Evolutionary conservation across 2,113 vertebrate genomes (phyloP), one percentile per base, ranked within the genome.

Genomic region (Nesoenas mayeri): DNA sequence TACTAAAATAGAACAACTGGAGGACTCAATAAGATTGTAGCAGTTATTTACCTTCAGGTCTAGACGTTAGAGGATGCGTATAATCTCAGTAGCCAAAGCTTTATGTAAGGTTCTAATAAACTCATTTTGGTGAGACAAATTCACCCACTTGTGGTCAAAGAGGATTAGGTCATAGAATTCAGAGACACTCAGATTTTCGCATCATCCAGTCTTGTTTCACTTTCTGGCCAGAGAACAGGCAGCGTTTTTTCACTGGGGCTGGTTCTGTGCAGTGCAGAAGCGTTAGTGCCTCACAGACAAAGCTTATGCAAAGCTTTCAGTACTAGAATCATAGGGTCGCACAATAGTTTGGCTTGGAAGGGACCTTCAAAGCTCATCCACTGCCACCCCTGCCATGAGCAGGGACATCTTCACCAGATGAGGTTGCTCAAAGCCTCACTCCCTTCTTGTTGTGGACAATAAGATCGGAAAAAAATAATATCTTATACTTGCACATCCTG

Each of bases 391-490:
- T 47, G 44, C 44, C 44, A 47, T 47, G 44, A 47, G 44, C 44
- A 19, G 44, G 18, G 44, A 47, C 44, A 47, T 47, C 44, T 47
- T 47, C 44, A 47, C 44, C 44, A 47, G 18, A 47, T 19, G 8
- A 47, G 44, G 44, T 47, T 47, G 44, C 44, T 47, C 44, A 47
- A 18, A 19, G 44, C 24, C 20, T 56, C 5, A 2, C 26, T 80
- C 38, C 18, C 31, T 51, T 64, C 36, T 36, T n/a, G 31, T 73
- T 58, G 31, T 36, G 28, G 24, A 71, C 34, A 56, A 2, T 8
- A 38, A 31, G 17, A 12, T 26, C 0, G 0, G 51, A 10, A 77
- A 53, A 8, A 51, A 38, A 21, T 2, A 3, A 5, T 26, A 20
- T 11, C 79, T 91, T 64, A 26, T n/a, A 34, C 13, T 75, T 65